These are phyloP conservation scores for Yasuhikotakia modesta DNA, from an alignment of 2,797 vertebrate genomes.

Conservation along the genomic window DNA sequence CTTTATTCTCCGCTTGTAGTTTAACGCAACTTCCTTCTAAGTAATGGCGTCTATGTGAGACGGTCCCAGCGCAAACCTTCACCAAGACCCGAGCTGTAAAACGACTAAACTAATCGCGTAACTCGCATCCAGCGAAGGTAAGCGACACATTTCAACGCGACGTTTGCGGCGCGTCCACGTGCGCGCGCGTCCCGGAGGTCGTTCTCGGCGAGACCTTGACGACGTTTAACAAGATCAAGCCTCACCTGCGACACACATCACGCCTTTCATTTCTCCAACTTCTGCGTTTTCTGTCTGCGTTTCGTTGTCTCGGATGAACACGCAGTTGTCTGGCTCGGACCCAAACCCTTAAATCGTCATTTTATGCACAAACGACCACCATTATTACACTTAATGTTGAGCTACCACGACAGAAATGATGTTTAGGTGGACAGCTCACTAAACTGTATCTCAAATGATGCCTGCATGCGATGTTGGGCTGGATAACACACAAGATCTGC, in stretches of 20 bases:
- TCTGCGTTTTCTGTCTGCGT: neutral
- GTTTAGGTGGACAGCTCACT: too few species aligned
- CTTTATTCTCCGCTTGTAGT: neutral
- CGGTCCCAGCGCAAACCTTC: conserved; percentile 50
- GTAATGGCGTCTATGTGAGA: conserved; percentile 68
- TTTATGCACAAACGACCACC: too few species aligned
- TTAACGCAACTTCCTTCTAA: conserved; percentile 59
- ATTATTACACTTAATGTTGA: too few species aligned
- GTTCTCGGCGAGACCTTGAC: conserved; percentile 64
- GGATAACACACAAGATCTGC: too few species aligned
- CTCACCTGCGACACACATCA: conserved; percentile 2
- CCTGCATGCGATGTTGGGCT: too few species aligned
- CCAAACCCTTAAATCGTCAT: neutral
- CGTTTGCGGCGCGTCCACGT: neutral
- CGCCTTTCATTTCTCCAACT: neutral
- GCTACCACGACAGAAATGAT: too few species aligned
- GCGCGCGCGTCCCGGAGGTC: neutral
- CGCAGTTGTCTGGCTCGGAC: neutral
- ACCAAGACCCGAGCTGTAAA: neutral
- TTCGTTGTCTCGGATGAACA: neutral
- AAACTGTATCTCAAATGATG: too few species aligned
- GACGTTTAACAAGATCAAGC: conserved; percentile 35
- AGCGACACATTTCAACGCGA: neutral
- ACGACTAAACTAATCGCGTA: neutral
- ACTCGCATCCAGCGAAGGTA: conserved; percentile 49